Base-by-base conservation (phyloP, 2,113 vertebrate species). In the Anser brachyrhynchus region DNA sequence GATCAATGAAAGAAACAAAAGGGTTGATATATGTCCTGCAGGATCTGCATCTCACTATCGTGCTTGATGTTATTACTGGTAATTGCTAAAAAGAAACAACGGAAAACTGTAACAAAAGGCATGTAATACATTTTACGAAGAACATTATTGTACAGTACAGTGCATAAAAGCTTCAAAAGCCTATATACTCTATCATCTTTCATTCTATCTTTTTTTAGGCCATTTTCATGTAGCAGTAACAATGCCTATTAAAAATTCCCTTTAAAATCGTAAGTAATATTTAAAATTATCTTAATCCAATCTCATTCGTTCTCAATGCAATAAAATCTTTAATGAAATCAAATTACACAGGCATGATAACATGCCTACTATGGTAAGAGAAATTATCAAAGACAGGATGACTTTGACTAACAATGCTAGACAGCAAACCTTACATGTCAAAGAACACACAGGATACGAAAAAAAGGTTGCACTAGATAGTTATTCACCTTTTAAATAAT, bases 21-120 rank as follows among this genome's bases (percentile, higher is more conserved):
- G 99, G 99, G 78, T 99, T 99, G 98, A 99, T 99, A 11, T 99
- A 99, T 2, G 99, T 99, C 87, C 99, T 98, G 92, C 99, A 99
- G 37, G 99, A 98, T 55, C 99, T 98, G 91, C 99, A 99, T 61
- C 99, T 98, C 91, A 99, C 99, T 39, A 99, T 99, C 18, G 99
- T 99, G 97, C 98, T 99, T 31, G 99, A 99, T 7, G 99, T 99
- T 98, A 99, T 99, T 82, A 99, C 99, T 2, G 99, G 99, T 75
- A 99, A 97, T 98, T 99, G 99, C 99, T 99, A 89, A 93, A 90
- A 95, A 81, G 69, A 93, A 94, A 77, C 18, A 73, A 94, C 9
- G 66, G 76, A 69, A 94, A 65, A 28, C 10, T 93, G 72, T 65
- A 79, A 80, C 35, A 90, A 66, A 25, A 74, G 17, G 23, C 33